phyloP scores from a whole-genome alignment of 2,113 vertebrate genomes.

The Tursiops truncatus region DNA sequence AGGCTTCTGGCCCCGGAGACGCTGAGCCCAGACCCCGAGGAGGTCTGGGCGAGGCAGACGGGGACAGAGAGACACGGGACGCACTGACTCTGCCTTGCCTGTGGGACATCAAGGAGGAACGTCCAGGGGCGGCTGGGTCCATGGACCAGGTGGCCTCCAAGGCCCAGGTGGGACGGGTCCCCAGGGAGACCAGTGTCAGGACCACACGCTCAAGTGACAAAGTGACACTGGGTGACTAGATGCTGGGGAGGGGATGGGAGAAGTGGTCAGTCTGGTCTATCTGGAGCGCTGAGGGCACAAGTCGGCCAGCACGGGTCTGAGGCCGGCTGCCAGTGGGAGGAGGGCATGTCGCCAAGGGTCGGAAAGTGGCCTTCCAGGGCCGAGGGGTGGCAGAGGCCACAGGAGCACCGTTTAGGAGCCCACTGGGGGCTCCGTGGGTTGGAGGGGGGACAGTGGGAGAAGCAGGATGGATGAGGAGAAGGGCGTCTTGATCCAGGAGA shows the following conservation, averaged over 20 bases:
- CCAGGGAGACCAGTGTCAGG: background rate
- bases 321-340: fast-evolving
- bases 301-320: background rate
- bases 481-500: background rate
- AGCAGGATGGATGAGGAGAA: fast-evolving
- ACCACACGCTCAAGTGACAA: fast-evolving
- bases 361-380: background rate
- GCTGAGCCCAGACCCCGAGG: background rate
- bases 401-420: fast-evolving
- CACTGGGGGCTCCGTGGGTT: fast-evolving
- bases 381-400: background rate
- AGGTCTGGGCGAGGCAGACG: fast-evolving
- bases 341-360: fast-evolving
- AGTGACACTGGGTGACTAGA: fast-evolving
- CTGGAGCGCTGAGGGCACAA: fast-evolving
- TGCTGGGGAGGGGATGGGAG: fast-evolving
- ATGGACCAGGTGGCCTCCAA: fast-evolving
- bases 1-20: fast-evolving
- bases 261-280: background rate
- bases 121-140: background rate
- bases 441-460: fast-evolving
- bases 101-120: fast-evolving
- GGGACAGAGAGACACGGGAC: background rate
- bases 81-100: fast-evolving
- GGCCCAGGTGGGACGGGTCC: background rate